Evolutionary conservation across 2,888 invertebrate genomes (phyloP).

Genomic region (Eupithecia insigniata): DNA sequence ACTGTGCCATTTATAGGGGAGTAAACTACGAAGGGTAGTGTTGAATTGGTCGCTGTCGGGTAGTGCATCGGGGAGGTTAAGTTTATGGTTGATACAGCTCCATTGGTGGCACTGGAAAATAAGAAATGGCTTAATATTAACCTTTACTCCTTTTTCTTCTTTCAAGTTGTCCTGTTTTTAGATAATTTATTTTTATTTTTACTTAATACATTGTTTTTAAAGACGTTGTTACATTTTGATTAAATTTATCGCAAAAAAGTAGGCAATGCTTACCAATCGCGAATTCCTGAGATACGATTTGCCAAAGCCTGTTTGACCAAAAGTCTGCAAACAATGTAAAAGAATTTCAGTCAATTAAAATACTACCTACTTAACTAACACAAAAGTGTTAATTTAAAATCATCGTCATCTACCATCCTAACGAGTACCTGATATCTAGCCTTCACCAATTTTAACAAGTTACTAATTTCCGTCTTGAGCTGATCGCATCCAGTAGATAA

Average conservation of each 20-base stretch:
- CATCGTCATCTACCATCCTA: too few species aligned
- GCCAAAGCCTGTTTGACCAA: conserved; percentile 60
- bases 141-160: too few species aligned
- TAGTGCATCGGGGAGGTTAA: conserved; percentile 58
- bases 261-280: conserved; percentile 61
- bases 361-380: too few species aligned
- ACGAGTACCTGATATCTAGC: too few species aligned
- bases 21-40: conserved; percentile 46
- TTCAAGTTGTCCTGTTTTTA: too few species aligned
- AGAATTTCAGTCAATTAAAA: too few species aligned
- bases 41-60: conserved; percentile 54
- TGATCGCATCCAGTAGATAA: too few species aligned
- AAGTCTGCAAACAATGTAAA: conserved; percentile 50
- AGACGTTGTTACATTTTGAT: not conserved
- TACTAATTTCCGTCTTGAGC: too few species aligned
- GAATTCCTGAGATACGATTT: conserved; percentile 62
- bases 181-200: not conserved
- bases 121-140: not conserved
- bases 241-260: too few species aligned
- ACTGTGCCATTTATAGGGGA: conserved; percentile 64
- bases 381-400: not conserved
- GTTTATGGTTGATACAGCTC: conserved; percentile 65
- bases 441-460: too few species aligned
- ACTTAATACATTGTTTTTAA: not conserved
- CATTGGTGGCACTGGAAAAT: conserved; percentile 69